Conservation (phyloP, 2,888 invertebrate species). For the Tryphoninae sp. region DNA sequence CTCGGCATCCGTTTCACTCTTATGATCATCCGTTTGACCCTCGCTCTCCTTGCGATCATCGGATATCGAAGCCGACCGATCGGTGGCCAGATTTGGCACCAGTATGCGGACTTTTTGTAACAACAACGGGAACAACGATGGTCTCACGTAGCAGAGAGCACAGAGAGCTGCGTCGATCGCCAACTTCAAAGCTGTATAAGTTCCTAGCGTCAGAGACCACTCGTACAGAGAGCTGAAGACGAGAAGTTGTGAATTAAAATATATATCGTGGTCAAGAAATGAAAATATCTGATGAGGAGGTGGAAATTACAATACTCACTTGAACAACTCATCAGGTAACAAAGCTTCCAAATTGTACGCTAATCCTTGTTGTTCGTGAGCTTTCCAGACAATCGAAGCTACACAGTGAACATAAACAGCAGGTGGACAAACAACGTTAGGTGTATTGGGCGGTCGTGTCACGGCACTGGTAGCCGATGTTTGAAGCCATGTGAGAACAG, state of each 20-base stretch:
- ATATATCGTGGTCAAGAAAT: conserved; percentile 13
- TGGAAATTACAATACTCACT: conserved; percentile 79
- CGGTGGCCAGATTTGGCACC: conserved; percentile 82
- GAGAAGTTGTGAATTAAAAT: neutral
- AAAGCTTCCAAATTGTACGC: conserved; percentile 86
- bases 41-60: conserved; percentile 84
- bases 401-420: conserved; percentile 88
- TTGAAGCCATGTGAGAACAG: conserved; percentile 89
- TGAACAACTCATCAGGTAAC: conserved; percentile 89
- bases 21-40: conserved; percentile 88
- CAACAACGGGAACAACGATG: conserved; percentile 88
- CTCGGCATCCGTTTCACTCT: conserved; percentile 83
- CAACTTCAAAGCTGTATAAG: conserved; percentile 89
- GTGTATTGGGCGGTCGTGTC: conserved; percentile 69
- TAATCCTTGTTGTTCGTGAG: conserved; percentile 84
- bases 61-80: conserved; percentile 83
- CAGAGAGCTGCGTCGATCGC: conserved; percentile 93
- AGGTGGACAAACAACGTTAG: conserved; percentile 77
- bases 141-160: conserved; percentile 92
- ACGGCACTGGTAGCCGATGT: conserved; percentile 83
- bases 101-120: conserved; percentile 88
- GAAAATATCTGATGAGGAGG: neutral
- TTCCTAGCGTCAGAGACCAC: conserved; percentile 88
- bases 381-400: conserved; percentile 91
- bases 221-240: conserved; percentile 85